Conservation (phyloP, 1,140 invertebrate genomes). For the Bemisia tabaci region DNA sequence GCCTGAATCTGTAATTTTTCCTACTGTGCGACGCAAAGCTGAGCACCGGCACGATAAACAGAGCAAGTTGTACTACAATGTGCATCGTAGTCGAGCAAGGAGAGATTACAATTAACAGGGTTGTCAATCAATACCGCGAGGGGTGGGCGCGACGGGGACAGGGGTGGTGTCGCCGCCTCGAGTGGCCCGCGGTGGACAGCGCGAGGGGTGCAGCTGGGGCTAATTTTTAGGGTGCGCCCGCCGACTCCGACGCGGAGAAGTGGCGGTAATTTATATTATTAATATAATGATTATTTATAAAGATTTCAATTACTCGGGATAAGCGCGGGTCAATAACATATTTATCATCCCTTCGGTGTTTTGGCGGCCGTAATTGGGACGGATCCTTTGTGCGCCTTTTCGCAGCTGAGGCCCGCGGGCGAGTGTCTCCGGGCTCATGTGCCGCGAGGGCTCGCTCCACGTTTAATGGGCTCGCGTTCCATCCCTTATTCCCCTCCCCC, state of each 20-base stretch:
- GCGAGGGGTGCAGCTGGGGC: not conserved
- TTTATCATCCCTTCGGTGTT: not conserved
- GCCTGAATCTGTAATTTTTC: too few species aligned
- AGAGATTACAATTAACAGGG: not conserved
- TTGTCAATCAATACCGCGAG: not conserved
- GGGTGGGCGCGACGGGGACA: not conserved
- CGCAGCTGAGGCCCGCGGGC: not conserved
- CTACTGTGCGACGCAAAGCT: too few species aligned
- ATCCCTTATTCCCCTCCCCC: not conserved
- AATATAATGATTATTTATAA: constrained; percentile 1
- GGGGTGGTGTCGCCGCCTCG: not conserved
- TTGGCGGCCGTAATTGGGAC: not conserved
- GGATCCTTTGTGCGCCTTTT: not conserved
- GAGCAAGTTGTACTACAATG: too few species aligned
- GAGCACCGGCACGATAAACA: too few species aligned
- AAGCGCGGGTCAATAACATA: not conserved
- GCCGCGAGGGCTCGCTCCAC: not conserved
- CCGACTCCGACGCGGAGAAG: not conserved
- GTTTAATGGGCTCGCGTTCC: not conserved
- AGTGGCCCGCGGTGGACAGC: not conserved
- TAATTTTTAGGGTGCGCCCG: not conserved
- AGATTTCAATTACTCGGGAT: not conserved
- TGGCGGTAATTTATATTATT: not conserved
- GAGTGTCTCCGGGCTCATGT: not conserved
- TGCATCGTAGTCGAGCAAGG: too few species aligned